These are phyloP conservation scores for Scrobipalpa costella DNA, from an alignment of 2,888 invertebrate species.

Conservation along the genomic window DNA sequence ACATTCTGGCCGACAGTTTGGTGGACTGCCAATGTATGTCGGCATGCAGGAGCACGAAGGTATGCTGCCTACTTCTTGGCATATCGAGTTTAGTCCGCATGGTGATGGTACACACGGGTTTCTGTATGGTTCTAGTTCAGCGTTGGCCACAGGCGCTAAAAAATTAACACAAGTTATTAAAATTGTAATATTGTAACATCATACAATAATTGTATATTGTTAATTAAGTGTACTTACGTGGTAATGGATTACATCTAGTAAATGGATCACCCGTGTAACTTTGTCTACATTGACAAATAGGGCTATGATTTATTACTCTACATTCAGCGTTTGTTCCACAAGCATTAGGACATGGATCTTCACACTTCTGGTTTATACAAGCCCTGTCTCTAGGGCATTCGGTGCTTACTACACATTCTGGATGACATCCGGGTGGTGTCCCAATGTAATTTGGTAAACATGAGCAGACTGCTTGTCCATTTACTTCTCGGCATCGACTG, in stretches of 20 bases:
- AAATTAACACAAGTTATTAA: slow-evolving; percentile 31
- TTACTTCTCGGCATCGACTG: slow-evolving; percentile 86
- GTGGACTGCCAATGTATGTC: slow-evolving; percentile 83
- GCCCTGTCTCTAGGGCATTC: slow-evolving; percentile 88
- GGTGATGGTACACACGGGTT: slow-evolving; percentile 83
- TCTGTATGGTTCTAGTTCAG: slow-evolving; percentile 70
- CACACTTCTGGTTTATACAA: slow-evolving; percentile 89
- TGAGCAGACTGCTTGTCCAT: slow-evolving; percentile 87
- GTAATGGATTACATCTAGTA: slow-evolving; percentile 78
- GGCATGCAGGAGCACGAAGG: slow-evolving; percentile 84
- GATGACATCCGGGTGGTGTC: slow-evolving; percentile 87
- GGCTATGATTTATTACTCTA: slow-evolving; percentile 88
- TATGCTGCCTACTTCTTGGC: slow-evolving; percentile 78
- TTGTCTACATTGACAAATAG: slow-evolving; percentile 86
- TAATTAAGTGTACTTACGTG: slow-evolving; percentile 63
- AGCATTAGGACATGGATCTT: slow-evolving; percentile 86
- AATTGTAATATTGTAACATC: not conserved
- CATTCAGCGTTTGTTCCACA: slow-evolving; percentile 87
- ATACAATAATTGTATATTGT: not conserved
- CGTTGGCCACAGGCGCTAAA: slow-evolving; percentile 71
- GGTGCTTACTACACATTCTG: slow-evolving; percentile 88
- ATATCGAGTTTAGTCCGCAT: slow-evolving; percentile 86
- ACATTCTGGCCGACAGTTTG: slow-evolving; percentile 87
- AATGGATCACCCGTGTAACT: slow-evolving; percentile 86
- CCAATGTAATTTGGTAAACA: slow-evolving; percentile 87